Conservation (phyloP, 2,113 vertebrate genomes). For the Muntiacus reevesi region DNA sequence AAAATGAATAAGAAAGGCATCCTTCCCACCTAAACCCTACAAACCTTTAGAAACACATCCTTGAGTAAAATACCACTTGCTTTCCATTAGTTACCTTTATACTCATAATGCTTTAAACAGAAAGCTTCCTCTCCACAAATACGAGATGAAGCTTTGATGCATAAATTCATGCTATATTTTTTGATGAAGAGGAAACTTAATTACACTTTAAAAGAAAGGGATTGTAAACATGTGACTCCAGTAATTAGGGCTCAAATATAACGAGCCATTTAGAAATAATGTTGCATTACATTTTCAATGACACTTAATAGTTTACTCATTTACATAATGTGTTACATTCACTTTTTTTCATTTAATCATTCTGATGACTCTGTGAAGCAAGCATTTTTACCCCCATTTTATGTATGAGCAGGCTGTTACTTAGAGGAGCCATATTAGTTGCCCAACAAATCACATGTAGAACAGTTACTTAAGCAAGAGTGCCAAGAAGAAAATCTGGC, state of each 20-base stretch:
- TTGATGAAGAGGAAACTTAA: conserved; percentile 18
- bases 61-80: not conserved
- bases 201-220: conserved; percentile 28
- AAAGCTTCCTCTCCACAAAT: not conserved
- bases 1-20: not conserved
- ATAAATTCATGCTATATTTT: conserved; percentile 21
- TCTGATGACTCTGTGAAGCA: not conserved
- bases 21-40: not conserved
- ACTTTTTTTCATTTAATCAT: conserved; percentile 1
- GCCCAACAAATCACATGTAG: not conserved
- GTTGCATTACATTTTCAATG: conserved; percentile 11
- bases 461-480: not conserved
- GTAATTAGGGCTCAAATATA: not conserved
- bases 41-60: not conserved
- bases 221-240: conserved; percentile 16
- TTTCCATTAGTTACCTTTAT: conserved; percentile 1
- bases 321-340: not conserved
- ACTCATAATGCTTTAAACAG: not conserved
- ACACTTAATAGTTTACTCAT: not conserved
- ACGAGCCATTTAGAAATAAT: conserved; percentile 45
- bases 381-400: not conserved
- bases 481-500: not conserved
- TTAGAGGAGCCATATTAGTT: not conserved
- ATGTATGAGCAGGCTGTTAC: not conserved
- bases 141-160: not conserved